These are phyloP conservation scores for Nautilus pompilius DNA, from an alignment of 1,140 invertebrate species.

Conservation along the genomic window DNA sequence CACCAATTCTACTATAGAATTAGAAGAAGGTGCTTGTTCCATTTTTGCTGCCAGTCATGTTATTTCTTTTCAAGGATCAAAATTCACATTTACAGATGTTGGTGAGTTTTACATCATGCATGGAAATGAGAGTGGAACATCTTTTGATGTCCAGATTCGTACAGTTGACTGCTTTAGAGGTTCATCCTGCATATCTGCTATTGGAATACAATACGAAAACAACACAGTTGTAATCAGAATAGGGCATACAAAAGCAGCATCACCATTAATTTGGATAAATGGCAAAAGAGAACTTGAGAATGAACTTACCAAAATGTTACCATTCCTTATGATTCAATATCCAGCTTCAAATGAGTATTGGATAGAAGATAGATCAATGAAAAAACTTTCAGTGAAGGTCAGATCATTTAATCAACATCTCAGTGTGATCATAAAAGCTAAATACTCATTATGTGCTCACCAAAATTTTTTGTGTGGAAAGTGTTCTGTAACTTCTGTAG, in stretches of 20 bases:
- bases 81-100: slow-evolving; percentile 12
- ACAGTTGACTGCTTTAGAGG: slow-evolving; percentile 13
- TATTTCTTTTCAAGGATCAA: slow-evolving; percentile 10
- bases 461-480: slow-evolving; percentile 6
- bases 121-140: not conserved
- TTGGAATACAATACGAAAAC: slow-evolving; percentile 6
- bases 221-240: slow-evolving; percentile 15
- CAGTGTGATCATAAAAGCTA: slow-evolving; percentile 8
- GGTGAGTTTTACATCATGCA: slow-evolving; percentile 19
- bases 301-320: not conserved
- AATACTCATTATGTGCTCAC: slow-evolving; percentile 10
- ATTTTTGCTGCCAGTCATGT: slow-evolving; percentile 14
- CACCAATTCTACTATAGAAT: not conserved
- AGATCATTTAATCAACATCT: slow-evolving; percentile 11
- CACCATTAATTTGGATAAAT: slow-evolving; percentile 16
- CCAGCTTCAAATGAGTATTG: slow-evolving; percentile 3
- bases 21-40: not conserved
- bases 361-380: slow-evolving; percentile 1
- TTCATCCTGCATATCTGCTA: slow-evolving; percentile 14
- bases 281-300: slow-evolving; percentile 8
- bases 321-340: not conserved
- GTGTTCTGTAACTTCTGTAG: slow-evolving; percentile 7
- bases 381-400: slow-evolving; percentile 2
- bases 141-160: slow-evolving; percentile 13
- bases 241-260: slow-evolving; percentile 1